These are phyloP conservation scores for Anastrepha ludens DNA, from an alignment of 1,140 invertebrate genomes.

Conservation along the genomic window DNA sequence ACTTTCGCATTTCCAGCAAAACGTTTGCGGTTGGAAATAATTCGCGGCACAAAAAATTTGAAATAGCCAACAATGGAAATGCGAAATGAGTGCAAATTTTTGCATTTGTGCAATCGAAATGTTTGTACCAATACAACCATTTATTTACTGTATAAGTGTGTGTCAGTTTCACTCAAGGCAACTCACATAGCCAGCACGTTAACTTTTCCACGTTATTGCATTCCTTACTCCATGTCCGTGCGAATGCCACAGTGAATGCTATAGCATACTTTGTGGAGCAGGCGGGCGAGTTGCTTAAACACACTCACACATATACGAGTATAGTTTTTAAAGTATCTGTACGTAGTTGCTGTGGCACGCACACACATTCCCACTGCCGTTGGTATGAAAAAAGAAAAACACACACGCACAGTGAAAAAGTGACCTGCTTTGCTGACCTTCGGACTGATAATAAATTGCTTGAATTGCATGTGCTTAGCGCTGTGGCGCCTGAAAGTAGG, in stretches of 20 bases:
- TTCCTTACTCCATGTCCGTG: background rate
- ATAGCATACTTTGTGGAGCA: conserved; percentile 1
- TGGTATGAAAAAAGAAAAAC: background rate
- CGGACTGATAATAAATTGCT: conserved; percentile 22
- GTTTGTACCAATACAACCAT: background rate
- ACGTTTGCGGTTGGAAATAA: conserved; percentile 17
- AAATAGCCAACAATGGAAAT: conserved; percentile 6
- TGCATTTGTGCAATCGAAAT: background rate
- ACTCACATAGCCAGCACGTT: background rate
- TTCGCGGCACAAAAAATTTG: background rate
- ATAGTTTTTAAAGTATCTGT: background rate
- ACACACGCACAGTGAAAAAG: background rate
- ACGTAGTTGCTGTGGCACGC: background rate
- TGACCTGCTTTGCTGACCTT: conserved; percentile 44
- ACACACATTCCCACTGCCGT: no score
- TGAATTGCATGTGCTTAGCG: background rate
- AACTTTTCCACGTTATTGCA: background rate
- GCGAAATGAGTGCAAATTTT: background rate
- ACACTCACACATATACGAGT: background rate
- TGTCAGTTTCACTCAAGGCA: background rate
- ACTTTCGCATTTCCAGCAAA: background rate
- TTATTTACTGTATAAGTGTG: no score
- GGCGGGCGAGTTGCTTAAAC: background rate
- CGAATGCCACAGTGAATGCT: background rate
- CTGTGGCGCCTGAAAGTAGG: background rate